Base-by-base conservation (phyloP, 2,797 vertebrate species). In the Myotis pilosus region DNA sequence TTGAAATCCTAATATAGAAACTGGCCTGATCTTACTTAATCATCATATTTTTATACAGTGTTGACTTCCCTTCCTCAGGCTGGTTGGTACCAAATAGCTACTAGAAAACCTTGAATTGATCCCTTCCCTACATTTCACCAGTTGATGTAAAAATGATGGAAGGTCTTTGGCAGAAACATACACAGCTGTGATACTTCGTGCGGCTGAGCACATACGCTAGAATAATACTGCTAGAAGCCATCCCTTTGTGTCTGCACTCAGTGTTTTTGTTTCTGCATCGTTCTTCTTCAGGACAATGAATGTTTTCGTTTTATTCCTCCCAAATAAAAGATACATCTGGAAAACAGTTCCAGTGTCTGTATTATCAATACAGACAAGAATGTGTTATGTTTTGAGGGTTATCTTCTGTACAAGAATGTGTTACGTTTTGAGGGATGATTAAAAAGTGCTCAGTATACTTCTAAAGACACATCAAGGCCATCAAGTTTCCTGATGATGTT, bases 351-450 rank as follows among this genome's bases (percentile, higher is more conserved):
- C 5, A 25, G 11, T 57, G 55, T 13, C 28, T 55, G 23, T 28
- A 36, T 88, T 53, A 92, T 33, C 1, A 25, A 33, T 57, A 36
- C 36, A 36, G 36, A 38, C 12, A 74, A 94, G 47, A 38, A 55
- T 66, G 4, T 6, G 91, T 33, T 72, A 88, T 30, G 25, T 44
- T 95, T 97, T 74, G 16, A 78, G 36, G n/a, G 57, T 36, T 36
- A 36, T 57, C 85, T 74, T 49, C 19, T 87, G 36, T 69, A 38
- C 12, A 74, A 94, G 47, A 38, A 55, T 66, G 4, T 6, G 91
- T 33, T 72, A 88, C 25, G 25, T 44, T 95, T 97, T 74, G 16
- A 78, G 36, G n/a, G 57, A 82, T 22, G 49, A 30, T 94, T 89
- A 85, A 44, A 71, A 36, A 80, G 64, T 66, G 47, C 6, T n/a